A percentile compares a stretch with the other conserved stretches of the same genome.
phyloP scores from a whole-genome alignment of 2,113 vertebrate genomes.

The Saguinus midas region DNA sequence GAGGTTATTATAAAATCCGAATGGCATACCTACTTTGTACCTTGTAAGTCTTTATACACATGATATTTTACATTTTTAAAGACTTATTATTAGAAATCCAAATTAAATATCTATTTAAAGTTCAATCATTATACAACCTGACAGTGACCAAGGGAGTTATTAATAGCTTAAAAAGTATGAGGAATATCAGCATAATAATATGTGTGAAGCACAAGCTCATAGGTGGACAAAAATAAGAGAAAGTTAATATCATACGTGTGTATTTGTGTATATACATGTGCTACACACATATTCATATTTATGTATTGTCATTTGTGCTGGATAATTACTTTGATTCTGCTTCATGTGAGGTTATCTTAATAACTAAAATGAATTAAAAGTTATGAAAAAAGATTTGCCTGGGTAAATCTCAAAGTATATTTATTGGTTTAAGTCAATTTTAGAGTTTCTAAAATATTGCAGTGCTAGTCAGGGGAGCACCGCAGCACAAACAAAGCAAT shows the following conservation, averaged over 20 bases:
- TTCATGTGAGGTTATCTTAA: neutral
- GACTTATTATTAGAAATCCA: constrained; percentile 61
- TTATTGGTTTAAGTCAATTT: neutral
- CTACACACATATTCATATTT: neutral
- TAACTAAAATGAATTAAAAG: neutral
- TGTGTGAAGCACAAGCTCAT: neutral
- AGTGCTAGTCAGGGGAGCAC: too few relatives aligned
- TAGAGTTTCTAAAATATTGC: neutral
- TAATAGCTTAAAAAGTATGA: neutral
- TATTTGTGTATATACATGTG: neutral
- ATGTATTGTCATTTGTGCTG: neutral
- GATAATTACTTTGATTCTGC: neutral
- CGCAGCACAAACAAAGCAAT: neutral
- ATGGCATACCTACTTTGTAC: constrained; percentile 62
- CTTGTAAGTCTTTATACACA: constrained; percentile 69
- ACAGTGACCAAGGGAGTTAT: neutral
- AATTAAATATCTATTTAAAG: constrained; percentile 68
- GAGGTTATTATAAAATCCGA: constrained; percentile 57
- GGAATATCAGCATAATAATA: neutral
- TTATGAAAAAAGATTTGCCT: neutral
- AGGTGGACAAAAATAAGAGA: neutral
- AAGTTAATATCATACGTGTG: neutral
- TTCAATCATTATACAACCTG: neutral
- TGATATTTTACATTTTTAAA: constrained; percentile 50
- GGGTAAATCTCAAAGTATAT: neutral